These are phyloP conservation scores for Zaprionus camerounensis DNA, from an alignment of 1,140 invertebrate genomes.

Conservation along the genomic window DNA sequence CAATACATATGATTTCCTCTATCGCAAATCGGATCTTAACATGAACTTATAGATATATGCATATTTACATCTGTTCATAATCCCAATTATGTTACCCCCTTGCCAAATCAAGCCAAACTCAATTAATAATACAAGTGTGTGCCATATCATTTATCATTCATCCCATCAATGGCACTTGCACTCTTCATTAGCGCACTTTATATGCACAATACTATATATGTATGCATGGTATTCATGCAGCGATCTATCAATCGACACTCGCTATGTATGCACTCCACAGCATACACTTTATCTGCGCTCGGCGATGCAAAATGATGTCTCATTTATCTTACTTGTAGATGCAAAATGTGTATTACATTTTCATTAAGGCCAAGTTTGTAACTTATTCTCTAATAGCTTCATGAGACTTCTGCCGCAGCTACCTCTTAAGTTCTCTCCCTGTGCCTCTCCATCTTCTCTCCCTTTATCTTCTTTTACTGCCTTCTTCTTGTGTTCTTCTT, in stretches of 20 bases:
- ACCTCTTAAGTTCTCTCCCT: neutral
- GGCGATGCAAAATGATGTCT: constrained; percentile 33
- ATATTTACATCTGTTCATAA: too few species aligned
- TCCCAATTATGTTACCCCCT: too few species aligned
- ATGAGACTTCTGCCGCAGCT: neutral
- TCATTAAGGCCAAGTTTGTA: constrained; percentile 39
- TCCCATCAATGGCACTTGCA: constrained; percentile 1
- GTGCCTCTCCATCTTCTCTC: neutral
- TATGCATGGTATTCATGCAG: neutral
- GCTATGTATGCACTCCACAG: neutral
- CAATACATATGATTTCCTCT: too few species aligned
- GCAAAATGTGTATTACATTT: constrained; percentile 47
- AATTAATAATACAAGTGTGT: neutral
- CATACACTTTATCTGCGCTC: neutral
- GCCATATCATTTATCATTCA: neutral
- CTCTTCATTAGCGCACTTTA: constrained; percentile 5
- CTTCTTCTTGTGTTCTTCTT: neutral
- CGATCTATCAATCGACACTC: neutral
- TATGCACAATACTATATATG: neutral
- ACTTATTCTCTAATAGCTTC: constrained; percentile 33
- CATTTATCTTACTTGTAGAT: constrained; percentile 48
- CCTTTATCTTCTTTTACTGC: neutral
- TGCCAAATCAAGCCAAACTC: neutral
- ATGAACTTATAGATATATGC: too few species aligned
- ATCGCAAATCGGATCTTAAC: too few species aligned